Base-by-base conservation (phyloP, 2,888 invertebrate species). In the Laspeyria flexula region DNA sequence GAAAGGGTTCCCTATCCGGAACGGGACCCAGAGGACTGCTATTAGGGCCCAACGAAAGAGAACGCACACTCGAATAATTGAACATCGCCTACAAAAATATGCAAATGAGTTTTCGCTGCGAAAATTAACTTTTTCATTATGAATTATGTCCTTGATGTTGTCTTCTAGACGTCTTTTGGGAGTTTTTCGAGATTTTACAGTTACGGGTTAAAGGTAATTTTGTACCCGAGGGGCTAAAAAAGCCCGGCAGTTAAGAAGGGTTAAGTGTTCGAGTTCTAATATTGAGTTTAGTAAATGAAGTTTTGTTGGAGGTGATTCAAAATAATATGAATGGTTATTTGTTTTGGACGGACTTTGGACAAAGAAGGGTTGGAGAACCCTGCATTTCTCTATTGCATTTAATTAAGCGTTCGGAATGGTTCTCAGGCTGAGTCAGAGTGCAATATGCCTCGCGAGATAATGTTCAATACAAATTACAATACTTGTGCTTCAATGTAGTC, bases 121-220 rank as follows among this genome's bases (percentile, higher is more conserved):
- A 87, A 90, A 92, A 91, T 91, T 89, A 90, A 92, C 90, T 92
- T 92, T 91, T 92, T 90, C 92, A 91, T 91, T 81, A 91, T 92
- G 92, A 91, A 90, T 90, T 89, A 92, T 90, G 88, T 90, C 89
- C 79, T 88, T 81, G 75, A 86, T 77, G 77, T 71, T 84, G 86
- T 90, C 90, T 90, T 89, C 76, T 73, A 66, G 63, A 62, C 65
- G 88, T 88, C 90, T 88, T 86, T 72, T 50, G 90, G 90, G 91
- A 87, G 88, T 86, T 90, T 90, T 90, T 88, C 65, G 82, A 88
- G 90, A 89, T 91, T 90, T 90, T 88, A 89, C 79, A 73, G 67
- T 79, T 60, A 56, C 55, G 75, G 71, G 67, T 65, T 67, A 65
- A 69, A 54, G 71, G 78, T 71, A 70, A 76, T 77, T 78, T 73